These are phyloP conservation scores for Sebastes kiyomatsui DNA, from an alignment of 2,797 vertebrate genomes.

Conservation along the genomic window DNA sequence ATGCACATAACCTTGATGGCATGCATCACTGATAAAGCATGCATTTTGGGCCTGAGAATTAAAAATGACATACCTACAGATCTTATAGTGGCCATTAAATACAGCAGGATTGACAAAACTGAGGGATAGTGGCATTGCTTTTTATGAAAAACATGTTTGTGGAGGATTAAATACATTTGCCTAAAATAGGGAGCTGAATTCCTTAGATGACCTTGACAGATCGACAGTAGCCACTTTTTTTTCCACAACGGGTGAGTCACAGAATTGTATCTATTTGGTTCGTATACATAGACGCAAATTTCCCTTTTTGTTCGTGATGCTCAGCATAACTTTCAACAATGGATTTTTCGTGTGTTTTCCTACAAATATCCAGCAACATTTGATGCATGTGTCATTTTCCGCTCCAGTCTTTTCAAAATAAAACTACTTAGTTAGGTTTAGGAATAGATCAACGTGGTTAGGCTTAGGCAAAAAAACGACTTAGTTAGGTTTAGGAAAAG, in stretches of 20 bases:
- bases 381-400: too few relatives aligned
- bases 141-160: constrained; percentile 22
- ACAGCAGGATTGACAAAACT: constrained; percentile 22
- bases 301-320: too few relatives aligned
- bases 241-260: neutral
- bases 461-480: too few relatives aligned
- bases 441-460: too few relatives aligned
- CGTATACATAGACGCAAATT: too few relatives aligned
- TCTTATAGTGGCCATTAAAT: constrained; percentile 14
- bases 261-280: too few relatives aligned
- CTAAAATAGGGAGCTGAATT: constrained; percentile 4
- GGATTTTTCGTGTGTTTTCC: too few relatives aligned
- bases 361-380: too few relatives aligned
- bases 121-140: constrained; percentile 4
- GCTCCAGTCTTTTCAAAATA: too few relatives aligned
- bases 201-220: constrained; percentile 26
- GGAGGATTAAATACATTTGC: constrained; percentile 27
- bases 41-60: neutral
- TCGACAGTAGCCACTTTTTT: constrained; percentile 17
- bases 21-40: constrained; percentile 27
- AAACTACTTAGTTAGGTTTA: too few relatives aligned
- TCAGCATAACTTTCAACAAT: too few relatives aligned
- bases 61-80: neutral
- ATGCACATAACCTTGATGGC: constrained; percentile 39
- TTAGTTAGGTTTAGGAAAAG: too few relatives aligned